Evolutionary conservation across 2,888 invertebrate species (phyloP).

Genomic region (Stenotaenia linearis): DNA sequence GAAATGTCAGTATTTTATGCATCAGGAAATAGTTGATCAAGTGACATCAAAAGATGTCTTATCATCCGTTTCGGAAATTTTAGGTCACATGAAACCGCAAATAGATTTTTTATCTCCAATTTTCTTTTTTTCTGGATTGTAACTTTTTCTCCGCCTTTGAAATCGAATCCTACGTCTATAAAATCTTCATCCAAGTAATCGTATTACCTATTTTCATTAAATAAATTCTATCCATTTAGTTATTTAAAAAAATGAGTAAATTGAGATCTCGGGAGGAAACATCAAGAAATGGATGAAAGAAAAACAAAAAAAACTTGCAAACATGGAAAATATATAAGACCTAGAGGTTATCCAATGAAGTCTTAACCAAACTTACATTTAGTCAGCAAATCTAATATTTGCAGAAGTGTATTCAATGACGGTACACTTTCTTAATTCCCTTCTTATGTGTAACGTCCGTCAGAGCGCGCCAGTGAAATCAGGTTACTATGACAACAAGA

Average conservation of each 20-base stretch:
- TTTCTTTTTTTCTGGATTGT: background rate
- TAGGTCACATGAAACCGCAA: background rate
- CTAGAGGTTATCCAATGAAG: no score
- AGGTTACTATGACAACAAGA: background rate
- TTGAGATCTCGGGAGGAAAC: no score
- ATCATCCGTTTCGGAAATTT: background rate
- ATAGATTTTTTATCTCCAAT: background rate
- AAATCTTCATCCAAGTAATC: background rate
- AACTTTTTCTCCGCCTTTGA: background rate
- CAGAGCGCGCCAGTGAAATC: slow-evolving; percentile 10
- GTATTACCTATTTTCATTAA: background rate
- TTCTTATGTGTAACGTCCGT: background rate
- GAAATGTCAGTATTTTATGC: no score
- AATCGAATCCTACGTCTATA: background rate
- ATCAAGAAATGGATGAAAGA: no score
- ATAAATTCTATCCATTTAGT: background rate
- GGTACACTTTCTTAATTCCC: background rate
- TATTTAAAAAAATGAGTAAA: background rate
- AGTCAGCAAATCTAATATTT: no score
- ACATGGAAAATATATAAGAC: no score
- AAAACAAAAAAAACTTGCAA: no score
- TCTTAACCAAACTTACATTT: no score
- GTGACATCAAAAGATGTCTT: no score
- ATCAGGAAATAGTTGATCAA: no score
- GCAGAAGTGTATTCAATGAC: no score